Evolutionary conservation across 2,888 invertebrate genomes (phyloP), one percentile per base, ranked within the genome.

Genomic region (Euzophera pinguis): DNA sequence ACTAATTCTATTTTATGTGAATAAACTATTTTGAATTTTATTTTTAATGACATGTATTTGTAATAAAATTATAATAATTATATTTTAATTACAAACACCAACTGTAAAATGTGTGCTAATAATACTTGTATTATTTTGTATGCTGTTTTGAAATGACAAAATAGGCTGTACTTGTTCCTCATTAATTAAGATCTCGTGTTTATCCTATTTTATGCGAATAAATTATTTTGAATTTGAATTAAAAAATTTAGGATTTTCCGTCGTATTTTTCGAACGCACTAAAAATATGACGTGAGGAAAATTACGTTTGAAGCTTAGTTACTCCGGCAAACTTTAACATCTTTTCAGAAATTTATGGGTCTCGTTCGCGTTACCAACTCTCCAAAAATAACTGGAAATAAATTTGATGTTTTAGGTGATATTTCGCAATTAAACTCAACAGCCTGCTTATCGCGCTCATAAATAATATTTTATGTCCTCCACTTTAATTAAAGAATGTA

Each of bases 261-360:
- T 9, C 14, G 16, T 27, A 37, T 38, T 38, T 39, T 50, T 50
- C 32, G 16, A 29, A 50, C 49, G 49, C 49, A 50, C 38, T 12
- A 14, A 16, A 32, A 39, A 13, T 29, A 41, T 49, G 29, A 39
- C 49, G 49, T 50, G 49, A 41, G 39, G 49, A 39, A 41, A 50
- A 50, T 50, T 41, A 50, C 49, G 39, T 50, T 50, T 29, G 32
- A 39, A 50, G 49, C 49, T 49, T 39, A 38, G 39, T 50, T 41
- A 50, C 49, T 38, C 39, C 27, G 29, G 39, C 39, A 27, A 50
- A 50, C 41, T 50, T 39, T 32, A 50, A 50, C 41, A 39, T 50
- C 29, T 41, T 29, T 50, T 39, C 39, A 29, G 10, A 16, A 50
- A 50, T 50, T 50, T 50, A 50, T 50, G 38, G 49, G 39, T 32